phyloP scores from a whole-genome alignment of 2,888 invertebrate species.

The Mesorhabditis belari region DNA sequence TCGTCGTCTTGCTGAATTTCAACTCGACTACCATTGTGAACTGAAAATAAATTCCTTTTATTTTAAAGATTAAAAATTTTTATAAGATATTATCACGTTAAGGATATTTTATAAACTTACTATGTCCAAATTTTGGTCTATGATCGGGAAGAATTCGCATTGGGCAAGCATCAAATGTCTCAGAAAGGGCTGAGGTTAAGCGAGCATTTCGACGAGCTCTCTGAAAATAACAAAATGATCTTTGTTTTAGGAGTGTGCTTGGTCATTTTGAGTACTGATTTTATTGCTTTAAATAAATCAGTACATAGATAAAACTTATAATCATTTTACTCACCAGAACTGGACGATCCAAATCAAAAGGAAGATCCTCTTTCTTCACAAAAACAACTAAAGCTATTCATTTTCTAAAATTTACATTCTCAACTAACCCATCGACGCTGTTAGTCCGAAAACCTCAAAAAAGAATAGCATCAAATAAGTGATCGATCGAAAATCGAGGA shows the following conservation, averaged over 20 bases:
- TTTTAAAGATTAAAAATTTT: too few relatives aligned
- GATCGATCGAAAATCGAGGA: too few relatives aligned
- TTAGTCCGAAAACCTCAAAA: too few relatives aligned
- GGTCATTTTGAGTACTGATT: not conserved
- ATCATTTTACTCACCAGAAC: not conserved
- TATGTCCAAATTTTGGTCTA: not conserved
- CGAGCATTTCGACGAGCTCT: not conserved
- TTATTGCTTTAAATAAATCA: not conserved
- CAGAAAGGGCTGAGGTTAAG: not conserved
- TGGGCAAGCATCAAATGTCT: not conserved
- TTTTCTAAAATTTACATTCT: too few relatives aligned
- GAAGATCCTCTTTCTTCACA: not conserved
- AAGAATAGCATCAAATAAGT: too few relatives aligned
- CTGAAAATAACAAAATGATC: not conserved
- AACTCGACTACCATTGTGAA: conserved; percentile 38
- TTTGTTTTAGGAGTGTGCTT: not conserved
- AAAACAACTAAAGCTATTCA: not conserved
- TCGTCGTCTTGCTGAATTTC: conserved; percentile 48
- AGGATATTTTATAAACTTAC: not conserved
- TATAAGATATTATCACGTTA: too few relatives aligned
- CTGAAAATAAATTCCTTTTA: conserved; percentile 33
- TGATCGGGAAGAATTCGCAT: not conserved
- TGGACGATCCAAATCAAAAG: not conserved
- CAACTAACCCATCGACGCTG: too few relatives aligned
- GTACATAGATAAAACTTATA: not conserved